Evolutionary conservation across 2,797 vertebrate genomes (phyloP).

Genomic region (Mallotus villosus): DNA sequence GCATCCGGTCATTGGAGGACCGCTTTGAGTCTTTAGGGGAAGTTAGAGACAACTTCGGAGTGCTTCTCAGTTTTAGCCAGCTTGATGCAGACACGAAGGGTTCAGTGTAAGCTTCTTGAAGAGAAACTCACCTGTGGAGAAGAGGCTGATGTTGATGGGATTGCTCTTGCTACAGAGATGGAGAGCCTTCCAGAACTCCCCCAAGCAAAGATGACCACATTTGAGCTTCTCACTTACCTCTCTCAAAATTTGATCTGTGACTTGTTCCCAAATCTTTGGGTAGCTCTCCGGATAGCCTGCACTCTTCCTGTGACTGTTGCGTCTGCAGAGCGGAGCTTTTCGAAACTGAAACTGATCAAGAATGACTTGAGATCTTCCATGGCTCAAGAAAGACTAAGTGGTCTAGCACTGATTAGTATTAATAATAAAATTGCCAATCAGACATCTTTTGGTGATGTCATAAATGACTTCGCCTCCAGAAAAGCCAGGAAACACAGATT

Average conservation of each 20-base stretch:
- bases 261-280: conserved; percentile 31
- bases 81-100: neutral
- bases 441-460: conserved; percentile 19
- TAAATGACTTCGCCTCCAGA: conserved; percentile 21
- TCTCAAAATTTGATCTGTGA: conserved; percentile 29
- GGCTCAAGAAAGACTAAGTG: conserved; percentile 35
- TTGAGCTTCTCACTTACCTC: conserved; percentile 22
- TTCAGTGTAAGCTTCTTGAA: too few species aligned
- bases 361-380: conserved; percentile 28
- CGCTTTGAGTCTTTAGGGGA: conserved; percentile 8
- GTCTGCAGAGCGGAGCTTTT: conserved; percentile 32
- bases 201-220: conserved; percentile 1
- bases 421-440: conserved; percentile 18
- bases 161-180: too few species aligned
- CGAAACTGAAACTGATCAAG: conserved; percentile 31
- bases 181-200: too few species aligned
- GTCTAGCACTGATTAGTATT: conserved; percentile 23
- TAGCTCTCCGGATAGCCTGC: conserved; percentile 26
- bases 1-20: conserved; percentile 14
- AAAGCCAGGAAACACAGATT: conserved; percentile 28
- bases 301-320: conserved; percentile 28
- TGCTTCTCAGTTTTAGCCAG: conserved; percentile 4
- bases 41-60: conserved; percentile 8
- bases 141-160: too few species aligned
- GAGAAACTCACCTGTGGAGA: too few species aligned